Evolutionary conservation across 2,888 invertebrate species (phyloP).

Genomic region (Tinea pellionella): DNA sequence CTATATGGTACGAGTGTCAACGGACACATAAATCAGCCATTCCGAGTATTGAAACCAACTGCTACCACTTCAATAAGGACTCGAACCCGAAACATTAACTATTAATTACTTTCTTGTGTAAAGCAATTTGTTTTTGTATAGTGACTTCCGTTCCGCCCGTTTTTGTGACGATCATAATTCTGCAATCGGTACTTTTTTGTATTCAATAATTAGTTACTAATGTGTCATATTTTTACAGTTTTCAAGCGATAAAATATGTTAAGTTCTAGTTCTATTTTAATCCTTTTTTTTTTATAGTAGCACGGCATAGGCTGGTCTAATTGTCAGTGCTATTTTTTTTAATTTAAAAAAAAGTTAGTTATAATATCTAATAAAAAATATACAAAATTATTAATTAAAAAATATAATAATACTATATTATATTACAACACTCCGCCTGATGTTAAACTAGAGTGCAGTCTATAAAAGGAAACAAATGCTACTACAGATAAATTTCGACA

Average conservation of each 20-base stretch:
- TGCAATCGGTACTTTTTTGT: background rate
- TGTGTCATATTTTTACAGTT: background rate
- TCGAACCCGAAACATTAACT: background rate
- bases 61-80: background rate
- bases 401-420: too few species aligned
- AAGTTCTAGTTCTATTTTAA: too few species aligned
- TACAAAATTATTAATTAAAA: too few species aligned
- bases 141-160: constrained; percentile 29
- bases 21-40: constrained; percentile 11
- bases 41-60: constrained; percentile 3
- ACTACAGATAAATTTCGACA: too few species aligned
- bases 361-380: too few species aligned
- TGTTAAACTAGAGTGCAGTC: too few species aligned
- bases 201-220: background rate
- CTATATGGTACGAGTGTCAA: background rate
- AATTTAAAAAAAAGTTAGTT: too few species aligned
- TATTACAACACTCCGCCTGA: too few species aligned
- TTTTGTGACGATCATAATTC: background rate
- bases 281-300: too few species aligned
- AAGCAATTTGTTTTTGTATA: constrained; percentile 54
- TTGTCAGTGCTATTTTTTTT: too few species aligned
- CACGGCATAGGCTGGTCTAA: too few species aligned
- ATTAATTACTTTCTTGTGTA: constrained; percentile 63
- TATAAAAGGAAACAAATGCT: too few species aligned
- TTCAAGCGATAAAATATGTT: background rate